phyloP scores from a whole-genome alignment of 2,113 vertebrate genomes.

The Dipodomys ordii region DNA sequence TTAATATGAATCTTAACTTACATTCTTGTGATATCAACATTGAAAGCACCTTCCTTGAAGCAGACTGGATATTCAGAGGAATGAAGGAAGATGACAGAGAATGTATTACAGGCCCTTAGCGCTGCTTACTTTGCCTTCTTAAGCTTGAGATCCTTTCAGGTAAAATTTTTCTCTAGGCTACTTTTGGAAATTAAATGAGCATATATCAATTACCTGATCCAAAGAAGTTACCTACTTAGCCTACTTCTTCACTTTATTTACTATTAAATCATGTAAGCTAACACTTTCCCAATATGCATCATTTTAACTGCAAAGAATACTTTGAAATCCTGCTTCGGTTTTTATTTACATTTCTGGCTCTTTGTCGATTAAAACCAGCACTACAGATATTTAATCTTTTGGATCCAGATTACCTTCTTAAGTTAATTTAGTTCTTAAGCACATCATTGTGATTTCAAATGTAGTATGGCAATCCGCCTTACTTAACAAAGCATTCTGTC shows the following conservation, averaged over 20 bases:
- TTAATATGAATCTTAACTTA: conserved; percentile 16
- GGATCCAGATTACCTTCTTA: conserved; percentile 17
- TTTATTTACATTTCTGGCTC: background rate
- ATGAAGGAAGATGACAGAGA: background rate
- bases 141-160: background rate
- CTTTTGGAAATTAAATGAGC: conserved; percentile 21
- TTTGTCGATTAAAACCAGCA: conserved; percentile 45
- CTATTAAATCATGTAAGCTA: conserved; percentile 37
- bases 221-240: conserved; percentile 11
- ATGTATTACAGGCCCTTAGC: too few species aligned
- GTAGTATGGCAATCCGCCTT: background rate
- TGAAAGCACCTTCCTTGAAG: conserved; percentile 42
- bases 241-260: conserved; percentile 52
- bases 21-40: background rate
- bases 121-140: background rate
- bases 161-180: conserved; percentile 23
- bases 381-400: background rate
- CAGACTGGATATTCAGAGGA: background rate
- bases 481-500: background rate
- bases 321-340: conserved; percentile 22
- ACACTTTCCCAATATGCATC: background rate
- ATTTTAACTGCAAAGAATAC: conserved; percentile 39
- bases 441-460: background rate
- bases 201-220: background rate
- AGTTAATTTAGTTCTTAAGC: conserved; percentile 45